Conservation (phyloP, 2,797 vertebrate genomes). For the Gallinago solitaria region DNA sequence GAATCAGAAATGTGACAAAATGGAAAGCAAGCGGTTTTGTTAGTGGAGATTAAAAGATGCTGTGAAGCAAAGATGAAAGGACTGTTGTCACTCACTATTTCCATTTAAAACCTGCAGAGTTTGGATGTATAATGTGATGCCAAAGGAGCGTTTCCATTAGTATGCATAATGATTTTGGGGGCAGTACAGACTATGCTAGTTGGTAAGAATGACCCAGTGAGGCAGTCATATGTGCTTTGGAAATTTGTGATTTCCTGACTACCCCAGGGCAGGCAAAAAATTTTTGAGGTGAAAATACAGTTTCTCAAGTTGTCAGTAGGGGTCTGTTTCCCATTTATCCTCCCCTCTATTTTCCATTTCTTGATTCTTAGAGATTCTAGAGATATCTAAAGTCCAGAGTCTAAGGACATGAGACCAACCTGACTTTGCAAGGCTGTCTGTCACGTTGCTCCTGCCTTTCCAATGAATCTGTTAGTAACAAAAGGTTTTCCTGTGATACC, state of each 20-base stretch:
- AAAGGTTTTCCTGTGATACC: background rate
- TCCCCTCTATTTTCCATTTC: background rate
- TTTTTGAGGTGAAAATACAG: background rate
- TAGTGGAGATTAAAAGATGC: background rate
- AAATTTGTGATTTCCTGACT: background rate
- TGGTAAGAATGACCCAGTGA: background rate
- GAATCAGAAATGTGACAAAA: constrained; percentile 5
- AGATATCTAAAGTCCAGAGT: background rate
- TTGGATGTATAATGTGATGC: background rate
- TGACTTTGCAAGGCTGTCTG: background rate
- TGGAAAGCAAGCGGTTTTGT: background rate
- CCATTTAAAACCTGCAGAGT: background rate
- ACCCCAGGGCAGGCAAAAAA: background rate
- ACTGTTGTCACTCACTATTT: background rate
- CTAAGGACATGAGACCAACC: background rate
- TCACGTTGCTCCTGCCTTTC: background rate
- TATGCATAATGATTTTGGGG: background rate
- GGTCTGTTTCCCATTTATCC: background rate
- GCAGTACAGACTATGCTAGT: background rate
- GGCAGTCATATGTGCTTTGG: background rate
- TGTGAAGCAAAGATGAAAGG: background rate
- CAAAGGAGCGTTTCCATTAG: background rate
- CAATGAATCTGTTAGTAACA: background rate
- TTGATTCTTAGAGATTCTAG: background rate
- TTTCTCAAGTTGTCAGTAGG: background rate